Base-by-base conservation (phyloP, 1,140 invertebrate genomes). In the Sycophila sp. region DNA sequence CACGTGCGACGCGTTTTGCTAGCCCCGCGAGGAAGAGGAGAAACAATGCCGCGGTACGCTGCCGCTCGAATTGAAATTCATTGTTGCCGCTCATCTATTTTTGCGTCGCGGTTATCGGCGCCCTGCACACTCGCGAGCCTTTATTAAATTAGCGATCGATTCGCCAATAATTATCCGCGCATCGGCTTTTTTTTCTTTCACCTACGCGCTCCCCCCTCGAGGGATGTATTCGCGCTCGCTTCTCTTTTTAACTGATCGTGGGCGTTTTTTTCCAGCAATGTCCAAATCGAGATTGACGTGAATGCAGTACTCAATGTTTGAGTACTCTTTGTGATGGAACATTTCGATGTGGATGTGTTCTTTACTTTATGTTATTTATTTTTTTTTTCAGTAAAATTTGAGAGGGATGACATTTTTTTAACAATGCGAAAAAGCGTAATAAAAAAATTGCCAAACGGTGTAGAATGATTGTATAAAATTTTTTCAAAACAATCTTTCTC, bases 131-230 rank as follows among this genome's bases (percentile, higher is more conserved):
- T 22, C 24, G 13, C 26, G 24, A 34, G 4, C 34, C 53, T 40
- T 68, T 60, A 69, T 69, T 60, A 60, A 11, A 53, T 60, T 51
- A 60, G n/a, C 45, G 45, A 30, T 69, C 56, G 42, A 60, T 60
- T 69, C 8, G 32, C 53, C 66, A 60, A 68, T 68, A 68, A 59
- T 68, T 60, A 26, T 51, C 17, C 15, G 30, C 32, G 17, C 53
- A 53, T 26, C 26, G 26, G 51, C 5, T 45, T 60, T 59, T 45
- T 60, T n/a, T 17, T 60, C 26, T 11, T 19, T 26, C 32, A 53
- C 10, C 42, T 15, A 5, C 19, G 40, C 13, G 26, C 26, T n/a
- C n/a, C n/a, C n/a, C n/a, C n/a, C 7, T 15, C 4, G 32, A 64
- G 7, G 38, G n/a, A 58, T 10, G 17, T 36, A 22, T 47, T 22